Percentiles rank a stretch among this genome's conserved stretches.
Evolutionary conservation across 2,888 invertebrate genomes (phyloP).

Genomic region (Itoplectis maculator): DNA sequence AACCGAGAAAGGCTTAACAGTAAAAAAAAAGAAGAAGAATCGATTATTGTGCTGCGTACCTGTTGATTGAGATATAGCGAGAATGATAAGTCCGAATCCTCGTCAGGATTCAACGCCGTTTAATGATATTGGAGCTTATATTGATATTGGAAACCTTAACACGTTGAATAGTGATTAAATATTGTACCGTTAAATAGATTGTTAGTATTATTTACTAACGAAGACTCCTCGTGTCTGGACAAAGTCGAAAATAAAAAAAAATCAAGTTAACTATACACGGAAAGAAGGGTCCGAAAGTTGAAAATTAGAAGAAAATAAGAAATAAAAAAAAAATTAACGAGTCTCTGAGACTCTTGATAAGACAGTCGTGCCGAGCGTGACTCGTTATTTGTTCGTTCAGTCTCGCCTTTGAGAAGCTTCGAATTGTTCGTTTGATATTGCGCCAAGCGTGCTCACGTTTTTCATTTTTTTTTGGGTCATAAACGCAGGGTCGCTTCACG

Average conservation of each 20-base stretch:
- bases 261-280: slow-evolving; percentile 26
- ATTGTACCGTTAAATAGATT: slow-evolving; percentile 59
- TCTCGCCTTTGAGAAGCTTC: slow-evolving; percentile 34
- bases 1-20: slow-evolving; percentile 36
- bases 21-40: not conserved
- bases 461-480: slow-evolving; percentile 41
- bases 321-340: slow-evolving; percentile 34
- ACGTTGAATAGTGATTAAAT: slow-evolving; percentile 68
- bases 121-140: slow-evolving; percentile 65
- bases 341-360: slow-evolving; percentile 49
- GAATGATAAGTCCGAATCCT: slow-evolving; percentile 36
- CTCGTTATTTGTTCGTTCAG: slow-evolving; percentile 50
- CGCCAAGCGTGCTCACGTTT: slow-evolving; percentile 50
- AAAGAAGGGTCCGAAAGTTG: slow-evolving; percentile 30
- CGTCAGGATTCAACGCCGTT: slow-evolving; percentile 48
- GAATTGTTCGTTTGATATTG: slow-evolving; percentile 53
- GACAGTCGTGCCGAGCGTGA: slow-evolving; percentile 59
- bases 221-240: slow-evolving; percentile 46
- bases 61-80: slow-evolving; percentile 54
- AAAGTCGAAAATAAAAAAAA: slow-evolving; percentile 13
- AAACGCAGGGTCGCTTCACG: slow-evolving; percentile 17
- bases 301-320: slow-evolving; percentile 16
- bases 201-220: slow-evolving; percentile 65
- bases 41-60: slow-evolving; percentile 63
- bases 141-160: slow-evolving; percentile 62